Evolutionary conservation across 2,888 invertebrate genomes (phyloP), one percentile per base, ranked within the genome.

Genomic region (Drosophila mulleri): DNA sequence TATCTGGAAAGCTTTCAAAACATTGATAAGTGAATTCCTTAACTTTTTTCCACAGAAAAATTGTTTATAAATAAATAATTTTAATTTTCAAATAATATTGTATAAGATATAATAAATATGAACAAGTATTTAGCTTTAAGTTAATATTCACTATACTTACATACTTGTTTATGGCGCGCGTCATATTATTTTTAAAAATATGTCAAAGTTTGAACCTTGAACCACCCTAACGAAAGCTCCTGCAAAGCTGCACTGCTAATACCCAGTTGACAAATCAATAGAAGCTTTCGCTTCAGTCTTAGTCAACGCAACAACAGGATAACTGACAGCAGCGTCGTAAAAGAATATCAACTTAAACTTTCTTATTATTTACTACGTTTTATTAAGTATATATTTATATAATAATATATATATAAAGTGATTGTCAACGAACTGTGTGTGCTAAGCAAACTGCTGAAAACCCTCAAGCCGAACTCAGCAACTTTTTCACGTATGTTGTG

Each of bases 251-350:
- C 32, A 18, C 18, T 61, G 29, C 41, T 26, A 39, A 45, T 61
- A 18, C 57, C 48, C 58, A 47, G 57, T 89, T 81, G 84, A 89
- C 54, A 89, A 85, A 85, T 85, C 89, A 87, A 89, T 85, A 89
- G 37, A 44, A 75, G 69, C 77, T 72, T 77, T 81, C 62, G 67
- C 59, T 35, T 66, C 74, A 88, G 83, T 86, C 87, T 83, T 82
- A 83, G 68, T 74, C 72, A 83, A 82, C 78, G 76, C 76, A 71
- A 80, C 75, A 88, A 72, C 73, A 85, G 88, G 88, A 80, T 72
- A 74, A 70, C 66, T 71, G 60, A 81, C 39, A 72, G 71, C 58
- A 54, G 65, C 61, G 35, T 44, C 41, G 18, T 61, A 52, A 74
- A 57, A 45, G 14, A 59, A 56, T 66, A 59, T 63, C 47, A 59